Base-by-base conservation (phyloP, 2,888 invertebrate species). In the Sphecodes monilicornis region DNA sequence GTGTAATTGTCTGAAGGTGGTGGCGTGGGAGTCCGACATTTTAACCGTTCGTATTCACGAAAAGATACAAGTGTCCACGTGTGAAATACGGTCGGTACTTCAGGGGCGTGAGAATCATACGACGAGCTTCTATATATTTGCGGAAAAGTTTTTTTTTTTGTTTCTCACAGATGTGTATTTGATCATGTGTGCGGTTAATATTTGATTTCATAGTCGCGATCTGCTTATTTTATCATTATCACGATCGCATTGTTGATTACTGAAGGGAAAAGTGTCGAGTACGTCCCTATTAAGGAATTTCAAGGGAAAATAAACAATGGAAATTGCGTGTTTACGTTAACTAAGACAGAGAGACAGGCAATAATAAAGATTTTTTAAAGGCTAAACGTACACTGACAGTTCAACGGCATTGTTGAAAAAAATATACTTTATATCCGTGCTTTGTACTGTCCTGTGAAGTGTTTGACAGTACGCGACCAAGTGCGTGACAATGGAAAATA, bases 21-120 rank as follows among this genome's bases (percentile, higher is more conserved):
- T 76, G 84, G 76, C 88, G 86, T 86, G 89, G 85, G 85, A 87
- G 87, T 89, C 88, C 86, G 85, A 87, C 88, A 86, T 88, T 88
- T 89, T 83, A 88, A 82, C 85, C 82, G 78, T 77, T 82, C 75
- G 82, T 78, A 82, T 85, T 74, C 78, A 69, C 83, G 76, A 83
- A 78, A 86, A 84, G 87, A 88, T 86, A 87, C 90, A 90, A 87
- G 90, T 90, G 91, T 87, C 90, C 91, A 91, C 91, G 91, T 92
- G 91, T 86, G 85, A 85, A 88, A 82, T 82, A 82, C 82, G 54
- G 87, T 87, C 78, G 78, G 76, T 76, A 78, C 70, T 77, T 64
- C 74, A 82, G 78, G 70, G 76, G 86, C 68, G 85, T 77, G 81
- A 69, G 73, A 64, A 72, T 77, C 64, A n/a, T 69, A 69, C 57